Evolutionary conservation across 2,113 vertebrate species (phyloP).

Genomic region (Heterotis niloticus): DNA sequence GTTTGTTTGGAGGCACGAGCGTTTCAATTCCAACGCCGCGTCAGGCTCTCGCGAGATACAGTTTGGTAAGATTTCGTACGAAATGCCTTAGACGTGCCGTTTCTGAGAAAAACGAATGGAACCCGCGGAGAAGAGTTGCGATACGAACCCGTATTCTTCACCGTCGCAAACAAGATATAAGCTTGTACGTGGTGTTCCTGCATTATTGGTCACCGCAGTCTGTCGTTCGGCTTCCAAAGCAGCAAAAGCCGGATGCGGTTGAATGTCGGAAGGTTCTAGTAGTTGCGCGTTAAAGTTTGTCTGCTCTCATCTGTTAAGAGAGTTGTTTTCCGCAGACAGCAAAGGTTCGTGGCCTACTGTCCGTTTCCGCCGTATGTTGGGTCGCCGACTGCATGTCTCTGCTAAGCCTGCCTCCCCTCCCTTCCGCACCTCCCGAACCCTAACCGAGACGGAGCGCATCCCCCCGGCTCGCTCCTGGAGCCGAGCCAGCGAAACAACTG

Average conservation of each 20-base stretch:
- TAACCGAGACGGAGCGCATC: not conserved
- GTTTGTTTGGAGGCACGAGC: not conserved
- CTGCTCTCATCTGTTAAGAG: not conserved
- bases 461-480: constrained; percentile 10
- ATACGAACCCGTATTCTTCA: too few relatives aligned
- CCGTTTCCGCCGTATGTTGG: not conserved
- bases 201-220: too few relatives aligned
- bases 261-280: not conserved
- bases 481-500: constrained; percentile 14
- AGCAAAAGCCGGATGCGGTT: not conserved
- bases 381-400: not conserved
- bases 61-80: not conserved
- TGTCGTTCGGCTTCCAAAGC: not conserved
- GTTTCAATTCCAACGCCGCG: too few relatives aligned
- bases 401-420: not conserved
- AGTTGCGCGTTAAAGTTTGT: not conserved
- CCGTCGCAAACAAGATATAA: too few relatives aligned
- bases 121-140: too few relatives aligned
- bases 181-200: too few relatives aligned
- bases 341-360: not conserved
- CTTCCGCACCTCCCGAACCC: not conserved
- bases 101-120: not conserved
- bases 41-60: not conserved
- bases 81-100: not conserved
- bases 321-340: constrained; percentile 10